Percentiles rank a stretch among this genome's conserved stretches.
Evolutionary conservation across 2,888 invertebrate genomes (phyloP).

Genomic region (Drosophila atripex): DNA sequence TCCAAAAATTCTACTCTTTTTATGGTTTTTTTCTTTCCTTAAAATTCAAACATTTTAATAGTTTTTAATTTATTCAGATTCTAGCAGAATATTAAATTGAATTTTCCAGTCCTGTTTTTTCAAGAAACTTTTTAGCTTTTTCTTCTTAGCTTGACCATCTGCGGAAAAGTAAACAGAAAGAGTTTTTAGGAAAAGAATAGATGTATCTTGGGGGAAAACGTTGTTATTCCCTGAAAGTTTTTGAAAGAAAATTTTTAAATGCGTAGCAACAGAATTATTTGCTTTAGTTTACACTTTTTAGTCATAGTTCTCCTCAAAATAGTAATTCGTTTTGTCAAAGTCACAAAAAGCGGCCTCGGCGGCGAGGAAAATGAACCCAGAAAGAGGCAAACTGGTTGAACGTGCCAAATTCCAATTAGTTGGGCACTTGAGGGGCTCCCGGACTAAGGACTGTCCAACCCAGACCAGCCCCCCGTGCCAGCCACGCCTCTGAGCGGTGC

Average conservation of each 20-base stretch:
- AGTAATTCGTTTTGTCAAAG: neutral
- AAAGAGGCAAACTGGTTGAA: slow-evolving; percentile 53
- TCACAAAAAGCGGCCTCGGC: neutral
- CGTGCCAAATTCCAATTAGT: slow-evolving; percentile 58
- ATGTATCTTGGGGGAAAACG: too few species aligned
- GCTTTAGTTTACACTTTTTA: neutral
- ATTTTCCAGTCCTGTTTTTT: neutral
- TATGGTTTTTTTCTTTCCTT: too few species aligned
- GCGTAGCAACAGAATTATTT: too few species aligned
- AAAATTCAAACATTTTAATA: too few species aligned
- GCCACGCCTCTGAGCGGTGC: slow-evolving; percentile 1
- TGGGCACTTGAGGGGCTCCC: slow-evolving; percentile 36
- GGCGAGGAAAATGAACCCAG: slow-evolving; percentile 13
- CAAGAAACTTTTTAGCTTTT: neutral
- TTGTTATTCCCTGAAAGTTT: too few species aligned
- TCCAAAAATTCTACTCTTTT: too few species aligned
- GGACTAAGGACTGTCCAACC: slow-evolving; percentile 2
- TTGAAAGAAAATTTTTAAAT: too few species aligned
- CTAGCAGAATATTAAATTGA: neutral
- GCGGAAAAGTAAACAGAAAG: too few species aligned
- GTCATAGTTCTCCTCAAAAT: neutral
- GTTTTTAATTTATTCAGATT: neutral
- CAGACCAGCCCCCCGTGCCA: neutral
- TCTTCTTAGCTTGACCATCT: too few species aligned
- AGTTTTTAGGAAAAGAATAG: too few species aligned